Conservation (phyloP, 2,888 invertebrate species). For the Fabriciana adippe region DNA sequence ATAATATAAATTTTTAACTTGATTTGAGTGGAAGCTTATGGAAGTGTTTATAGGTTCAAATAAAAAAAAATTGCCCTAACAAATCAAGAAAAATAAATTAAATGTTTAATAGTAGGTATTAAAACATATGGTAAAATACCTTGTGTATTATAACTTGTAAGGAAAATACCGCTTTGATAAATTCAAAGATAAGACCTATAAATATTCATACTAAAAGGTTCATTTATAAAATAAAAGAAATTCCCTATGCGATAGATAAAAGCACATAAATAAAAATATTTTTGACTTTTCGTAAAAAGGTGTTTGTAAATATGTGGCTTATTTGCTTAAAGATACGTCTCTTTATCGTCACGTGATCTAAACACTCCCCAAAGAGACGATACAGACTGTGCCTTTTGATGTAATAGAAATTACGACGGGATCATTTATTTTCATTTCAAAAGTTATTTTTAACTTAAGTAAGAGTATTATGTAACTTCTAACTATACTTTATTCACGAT, state of each 20-base stretch:
- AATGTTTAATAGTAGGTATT: no score
- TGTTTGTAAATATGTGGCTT: conserved; percentile 18
- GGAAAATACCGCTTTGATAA: conserved; percentile 38
- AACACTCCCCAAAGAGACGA: conserved; percentile 17
- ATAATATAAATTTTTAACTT: no score
- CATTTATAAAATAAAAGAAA: conserved; percentile 12
- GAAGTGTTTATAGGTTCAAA: no score
- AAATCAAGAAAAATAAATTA: no score
- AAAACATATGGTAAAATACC: no score
- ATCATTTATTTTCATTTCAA: conserved; percentile 16
- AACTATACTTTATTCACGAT: no score
- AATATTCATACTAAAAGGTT: conserved; percentile 39
- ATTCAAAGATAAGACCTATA: conserved; percentile 41
- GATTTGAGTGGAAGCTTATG: no score
- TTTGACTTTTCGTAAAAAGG: background rate
- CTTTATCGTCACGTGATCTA: conserved; percentile 2
- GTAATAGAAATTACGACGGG: conserved; percentile 14
- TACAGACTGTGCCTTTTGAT: conserved; percentile 19
- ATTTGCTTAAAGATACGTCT: conserved; percentile 12
- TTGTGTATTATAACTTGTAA: conserved; percentile 18
- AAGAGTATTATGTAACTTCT: background rate
- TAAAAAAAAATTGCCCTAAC: no score
- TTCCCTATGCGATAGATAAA: conserved; percentile 10
- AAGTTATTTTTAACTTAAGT: background rate
- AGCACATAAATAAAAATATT: conserved; percentile 17